These are phyloP conservation scores for Drosophila lowei DNA, from an alignment of 1,140 invertebrate genomes.

Conservation along the genomic window DNA sequence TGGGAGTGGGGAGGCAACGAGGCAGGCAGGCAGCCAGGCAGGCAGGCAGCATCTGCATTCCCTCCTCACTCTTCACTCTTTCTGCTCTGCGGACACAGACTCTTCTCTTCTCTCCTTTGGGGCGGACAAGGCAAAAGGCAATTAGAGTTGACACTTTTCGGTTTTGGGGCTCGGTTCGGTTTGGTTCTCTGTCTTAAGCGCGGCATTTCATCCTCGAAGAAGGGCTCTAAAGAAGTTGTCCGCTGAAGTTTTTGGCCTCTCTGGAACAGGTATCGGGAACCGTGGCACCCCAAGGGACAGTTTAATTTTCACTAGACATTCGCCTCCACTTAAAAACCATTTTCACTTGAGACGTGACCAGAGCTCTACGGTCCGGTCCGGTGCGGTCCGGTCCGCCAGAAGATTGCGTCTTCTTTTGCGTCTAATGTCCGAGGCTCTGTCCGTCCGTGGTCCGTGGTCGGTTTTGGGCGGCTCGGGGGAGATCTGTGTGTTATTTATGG, in stretches of 20 bases:
- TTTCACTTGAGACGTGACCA: slow-evolving; percentile 80
- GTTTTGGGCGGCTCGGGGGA: slow-evolving; percentile 26
- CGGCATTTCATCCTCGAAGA: slow-evolving; percentile 20
- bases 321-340: slow-evolving; percentile 74
- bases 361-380: slow-evolving; percentile 15
- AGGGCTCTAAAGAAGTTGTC: slow-evolving; percentile 41
- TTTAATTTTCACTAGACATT: slow-evolving; percentile 79
- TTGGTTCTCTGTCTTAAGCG: background rate
- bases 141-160: slow-evolving; percentile 82
- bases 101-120: too few relatives aligned
- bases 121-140: slow-evolving; percentile 67
- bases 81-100: too few relatives aligned
- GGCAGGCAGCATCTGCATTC: slow-evolving; percentile 31
- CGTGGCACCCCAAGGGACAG: slow-evolving; percentile 73
- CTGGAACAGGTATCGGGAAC: background rate
- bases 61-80: background rate
- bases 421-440: slow-evolving; percentile 14
- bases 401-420: slow-evolving; percentile 42
- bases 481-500: slow-evolving; percentile 72
- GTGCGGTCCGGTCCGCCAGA: slow-evolving; percentile 52
- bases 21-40: background rate
- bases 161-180: slow-evolving; percentile 40
- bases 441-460: slow-evolving; percentile 12
- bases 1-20: background rate
- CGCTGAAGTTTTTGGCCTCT: slow-evolving; percentile 13